Percentiles rank a stretch among this genome's conserved stretches.
These are phyloP conservation scores for Balanococcus diminutus DNA, from an alignment of 2,888 invertebrate species.

Conservation along the genomic window DNA sequence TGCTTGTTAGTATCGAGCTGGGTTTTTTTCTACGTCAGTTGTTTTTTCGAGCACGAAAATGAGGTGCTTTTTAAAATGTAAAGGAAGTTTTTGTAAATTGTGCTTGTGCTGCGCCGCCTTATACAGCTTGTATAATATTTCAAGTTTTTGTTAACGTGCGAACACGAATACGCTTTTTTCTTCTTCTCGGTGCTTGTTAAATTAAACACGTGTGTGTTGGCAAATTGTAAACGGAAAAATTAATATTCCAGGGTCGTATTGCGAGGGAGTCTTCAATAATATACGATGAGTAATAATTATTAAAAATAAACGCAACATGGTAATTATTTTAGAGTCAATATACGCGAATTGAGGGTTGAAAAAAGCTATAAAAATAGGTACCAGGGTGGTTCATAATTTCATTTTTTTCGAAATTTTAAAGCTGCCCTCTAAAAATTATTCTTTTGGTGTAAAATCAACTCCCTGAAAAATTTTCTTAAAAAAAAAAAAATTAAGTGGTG, in stretches of 20 bases:
- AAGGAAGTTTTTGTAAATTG: constrained; percentile 28
- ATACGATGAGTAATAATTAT: not conserved
- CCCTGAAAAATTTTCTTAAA: no score
- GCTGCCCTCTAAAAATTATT: no score
- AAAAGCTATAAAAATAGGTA: no score
- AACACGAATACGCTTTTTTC: not conserved
- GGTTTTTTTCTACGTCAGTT: constrained; percentile 22
- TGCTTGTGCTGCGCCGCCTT: not conserved
- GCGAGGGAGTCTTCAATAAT: not conserved
- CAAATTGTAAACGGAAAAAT: not conserved
- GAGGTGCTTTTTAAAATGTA: constrained; percentile 32
- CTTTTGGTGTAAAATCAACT: no score
- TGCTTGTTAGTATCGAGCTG: constrained; percentile 19
- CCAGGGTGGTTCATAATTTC: no score
- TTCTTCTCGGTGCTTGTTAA: not conserved
- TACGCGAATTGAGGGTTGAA: no score
- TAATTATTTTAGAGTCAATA: not conserved
- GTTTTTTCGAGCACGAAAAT: constrained; percentile 19
- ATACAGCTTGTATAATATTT: not conserved
- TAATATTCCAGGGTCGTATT: not conserved
- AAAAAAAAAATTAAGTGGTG: no score
- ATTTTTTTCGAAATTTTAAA: no score
- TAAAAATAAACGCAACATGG: not conserved
- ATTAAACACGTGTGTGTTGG: not conserved
- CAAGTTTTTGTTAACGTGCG: constrained; percentile 4